A percentile compares a stretch with the other conserved stretches of the same genome.
Conservation (phyloP, 2,797 vertebrate genomes). For the Clamator glandarius region DNA sequence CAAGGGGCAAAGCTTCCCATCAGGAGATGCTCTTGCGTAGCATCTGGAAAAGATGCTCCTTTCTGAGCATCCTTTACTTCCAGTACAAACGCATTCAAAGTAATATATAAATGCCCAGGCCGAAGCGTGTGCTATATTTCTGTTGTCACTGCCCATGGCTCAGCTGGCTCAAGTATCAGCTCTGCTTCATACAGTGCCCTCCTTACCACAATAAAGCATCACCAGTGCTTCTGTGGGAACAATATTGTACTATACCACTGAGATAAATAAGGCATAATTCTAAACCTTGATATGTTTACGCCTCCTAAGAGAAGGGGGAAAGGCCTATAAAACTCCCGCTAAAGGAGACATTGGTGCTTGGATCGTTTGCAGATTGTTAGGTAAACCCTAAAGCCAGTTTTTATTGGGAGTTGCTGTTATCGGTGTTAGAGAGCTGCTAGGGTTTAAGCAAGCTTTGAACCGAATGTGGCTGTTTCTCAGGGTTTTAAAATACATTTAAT, state of each 20-base stretch:
- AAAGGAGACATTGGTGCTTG: neutral
- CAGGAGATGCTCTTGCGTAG: rapidly evolving
- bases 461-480: neutral
- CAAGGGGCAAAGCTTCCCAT: neutral
- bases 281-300: neutral
- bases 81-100: neutral
- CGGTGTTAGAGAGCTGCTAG: neutral
- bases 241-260: neutral
- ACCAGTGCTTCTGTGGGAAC: neutral
- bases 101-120: neutral
- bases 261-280: conserved; percentile 17
- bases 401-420: rapidly evolving
- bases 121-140: neutral
- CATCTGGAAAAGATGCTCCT: neutral
- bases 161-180: neutral
- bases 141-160: neutral
- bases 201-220: neutral
- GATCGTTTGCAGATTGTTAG: neutral
- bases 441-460: neutral
- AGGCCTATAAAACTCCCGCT: neutral
- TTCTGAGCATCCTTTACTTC: neutral
- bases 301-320: neutral
- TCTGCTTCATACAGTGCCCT: neutral
- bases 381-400: neutral
- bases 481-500: neutral